phyloP scores from a whole-genome alignment of 2,113 vertebrate species.

The Gobiocypris rarus region DNA sequence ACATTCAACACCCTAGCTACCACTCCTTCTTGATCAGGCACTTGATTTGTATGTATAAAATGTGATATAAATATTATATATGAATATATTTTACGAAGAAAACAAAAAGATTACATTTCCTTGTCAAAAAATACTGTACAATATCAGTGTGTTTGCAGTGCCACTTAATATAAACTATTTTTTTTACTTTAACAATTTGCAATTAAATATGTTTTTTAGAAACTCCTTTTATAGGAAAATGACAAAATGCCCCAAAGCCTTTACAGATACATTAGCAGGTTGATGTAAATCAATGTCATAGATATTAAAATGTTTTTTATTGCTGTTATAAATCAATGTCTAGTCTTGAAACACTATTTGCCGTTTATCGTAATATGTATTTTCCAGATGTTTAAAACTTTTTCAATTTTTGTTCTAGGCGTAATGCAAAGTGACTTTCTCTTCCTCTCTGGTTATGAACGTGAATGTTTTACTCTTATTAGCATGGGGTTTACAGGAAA shows the following conservation, averaged over 20 bases:
- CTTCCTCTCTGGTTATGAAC: not conserved
- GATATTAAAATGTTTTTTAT: not conserved
- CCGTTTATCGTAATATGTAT: not conserved
- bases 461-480: slow-evolving; percentile 1
- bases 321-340: slow-evolving; percentile 24
- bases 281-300: not conserved
- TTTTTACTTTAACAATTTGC: slow-evolving; percentile 67
- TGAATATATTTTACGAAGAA: slow-evolving; percentile 79
- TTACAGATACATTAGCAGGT: not conserved
- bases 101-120: slow-evolving; percentile 56
- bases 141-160: slow-evolving; percentile 62
- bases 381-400: not conserved
- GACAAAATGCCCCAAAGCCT: slow-evolving; percentile 46
- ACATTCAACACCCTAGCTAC: slow-evolving; percentile 59
- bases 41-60: slow-evolving; percentile 77
- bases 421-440: not conserved
- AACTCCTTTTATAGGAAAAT: slow-evolving; percentile 41
- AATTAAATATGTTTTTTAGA: slow-evolving; percentile 17
- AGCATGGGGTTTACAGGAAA: slow-evolving; percentile 9
- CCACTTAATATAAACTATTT: slow-evolving; percentile 56
- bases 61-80: slow-evolving; percentile 79
- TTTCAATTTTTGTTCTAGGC: not conserved
- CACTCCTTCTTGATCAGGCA: slow-evolving; percentile 74
- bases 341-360: slow-evolving; percentile 13
- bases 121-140: slow-evolving; percentile 65